phyloP scores from a whole-genome alignment of 2,797 vertebrate species.

The Gymnoscopelus microlampas region DNA sequence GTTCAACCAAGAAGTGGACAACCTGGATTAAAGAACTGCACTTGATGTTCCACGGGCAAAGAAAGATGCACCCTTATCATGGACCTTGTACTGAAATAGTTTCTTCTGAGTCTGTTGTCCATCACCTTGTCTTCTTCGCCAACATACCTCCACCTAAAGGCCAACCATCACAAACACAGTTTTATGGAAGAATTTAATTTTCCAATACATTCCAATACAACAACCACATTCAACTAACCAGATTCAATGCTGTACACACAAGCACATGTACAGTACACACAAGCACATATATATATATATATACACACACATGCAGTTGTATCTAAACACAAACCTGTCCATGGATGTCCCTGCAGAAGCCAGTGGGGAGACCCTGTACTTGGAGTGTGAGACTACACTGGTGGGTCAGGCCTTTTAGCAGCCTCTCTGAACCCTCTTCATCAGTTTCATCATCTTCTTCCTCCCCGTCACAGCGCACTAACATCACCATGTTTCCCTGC shows the following conservation, averaged over 20 bases:
- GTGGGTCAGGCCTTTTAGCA: slow-evolving; percentile 86
- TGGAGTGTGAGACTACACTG: slow-evolving; percentile 87
- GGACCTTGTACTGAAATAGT: slow-evolving; percentile 93
- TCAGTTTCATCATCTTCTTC: slow-evolving; percentile 77
- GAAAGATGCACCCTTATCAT: slow-evolving; percentile 90
- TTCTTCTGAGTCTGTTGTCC: slow-evolving; percentile 60
- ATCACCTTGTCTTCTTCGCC: slow-evolving; percentile 67
- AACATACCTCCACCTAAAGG: slow-evolving; percentile 87
- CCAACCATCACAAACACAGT: background rate
- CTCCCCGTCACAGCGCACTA: slow-evolving; percentile 82
- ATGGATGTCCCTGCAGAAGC: slow-evolving; percentile 94
- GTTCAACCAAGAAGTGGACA: background rate
- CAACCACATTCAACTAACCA: too few species aligned
- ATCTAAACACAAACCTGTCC: slow-evolving; percentile 84
- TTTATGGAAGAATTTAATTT: background rate
- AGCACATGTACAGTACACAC: slow-evolving; percentile 3
- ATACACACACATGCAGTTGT: slow-evolving; percentile 54
- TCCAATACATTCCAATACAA: background rate
- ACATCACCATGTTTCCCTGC: slow-evolving; percentile 89
- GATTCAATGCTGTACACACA: background rate
- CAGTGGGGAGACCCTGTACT: slow-evolving; percentile 88
- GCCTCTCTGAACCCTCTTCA: slow-evolving; percentile 80
- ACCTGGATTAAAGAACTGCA: slow-evolving; percentile 84
- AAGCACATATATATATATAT: background rate
- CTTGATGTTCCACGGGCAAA: slow-evolving; percentile 91